A percentile compares a stretch with the other conserved stretches of the same genome.
Conservation (phyloP, 2,113 vertebrate species). For the Bothrops jararaca region DNA sequence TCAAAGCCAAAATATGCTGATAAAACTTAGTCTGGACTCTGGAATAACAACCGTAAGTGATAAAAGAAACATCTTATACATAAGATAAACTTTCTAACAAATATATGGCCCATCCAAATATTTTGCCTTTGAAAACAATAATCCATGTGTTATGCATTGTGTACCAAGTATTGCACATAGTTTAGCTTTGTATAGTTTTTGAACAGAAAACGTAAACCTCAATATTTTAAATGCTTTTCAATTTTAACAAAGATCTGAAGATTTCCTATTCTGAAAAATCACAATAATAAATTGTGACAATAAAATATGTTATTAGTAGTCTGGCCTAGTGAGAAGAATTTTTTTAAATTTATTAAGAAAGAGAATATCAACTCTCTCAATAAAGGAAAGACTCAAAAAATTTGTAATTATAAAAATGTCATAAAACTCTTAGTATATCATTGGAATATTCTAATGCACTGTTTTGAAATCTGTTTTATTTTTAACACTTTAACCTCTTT, state of each 20-base stretch:
- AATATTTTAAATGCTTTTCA: background rate
- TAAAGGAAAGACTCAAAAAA: background rate
- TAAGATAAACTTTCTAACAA: background rate
- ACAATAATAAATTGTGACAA: background rate
- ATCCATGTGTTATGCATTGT: background rate
- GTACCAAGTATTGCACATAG: background rate
- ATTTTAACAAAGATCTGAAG: background rate
- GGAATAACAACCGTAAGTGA: background rate
- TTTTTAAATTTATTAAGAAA: background rate
- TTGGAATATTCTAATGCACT: background rate
- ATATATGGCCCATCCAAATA: background rate
- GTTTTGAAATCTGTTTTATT: background rate
- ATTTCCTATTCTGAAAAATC: background rate
- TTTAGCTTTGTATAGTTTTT: background rate
- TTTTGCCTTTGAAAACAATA: background rate
- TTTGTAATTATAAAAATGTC: background rate
- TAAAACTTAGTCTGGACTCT: background rate
- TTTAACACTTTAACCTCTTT: background rate
- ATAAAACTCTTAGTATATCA: background rate
- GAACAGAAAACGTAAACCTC: background rate
- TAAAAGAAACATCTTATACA: background rate
- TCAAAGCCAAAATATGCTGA: background rate
- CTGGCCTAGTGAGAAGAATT: background rate
- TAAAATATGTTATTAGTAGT: background rate
- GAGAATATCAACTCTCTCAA: background rate